Evolutionary conservation across 2,888 invertebrate species (phyloP).

Genomic region (Exephanes ischioxanthus): DNA sequence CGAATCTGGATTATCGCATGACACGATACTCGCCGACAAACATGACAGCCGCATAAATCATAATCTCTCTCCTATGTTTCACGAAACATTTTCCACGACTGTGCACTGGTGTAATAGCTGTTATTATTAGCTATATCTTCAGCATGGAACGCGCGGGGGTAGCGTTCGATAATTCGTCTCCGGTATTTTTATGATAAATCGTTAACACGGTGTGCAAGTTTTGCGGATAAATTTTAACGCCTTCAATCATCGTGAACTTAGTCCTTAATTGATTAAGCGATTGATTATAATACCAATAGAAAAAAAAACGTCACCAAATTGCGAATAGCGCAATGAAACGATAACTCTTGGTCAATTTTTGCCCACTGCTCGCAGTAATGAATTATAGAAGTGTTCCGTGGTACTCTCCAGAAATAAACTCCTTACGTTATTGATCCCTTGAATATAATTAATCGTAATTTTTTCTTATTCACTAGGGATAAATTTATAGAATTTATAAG

Average conservation of each 20-base stretch:
- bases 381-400: no score
- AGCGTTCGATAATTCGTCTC: constrained; percentile 17
- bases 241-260: background rate
- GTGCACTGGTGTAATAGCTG: constrained; percentile 26
- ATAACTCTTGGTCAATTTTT: background rate
- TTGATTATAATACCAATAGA: background rate
- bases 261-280: no score
- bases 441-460: no score
- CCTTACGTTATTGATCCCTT: no score
- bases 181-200: constrained; percentile 19
- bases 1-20: constrained; percentile 55
- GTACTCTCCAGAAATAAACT: no score
- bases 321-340: background rate
- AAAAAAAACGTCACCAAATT: background rate
- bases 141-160: constrained; percentile 8
- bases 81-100: background rate
- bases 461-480: no score
- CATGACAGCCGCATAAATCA: constrained; percentile 52
- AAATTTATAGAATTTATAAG: no score
- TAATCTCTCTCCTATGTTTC: constrained; percentile 28
- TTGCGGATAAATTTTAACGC: constrained; percentile 27
- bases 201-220: constrained; percentile 13
- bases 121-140: constrained; percentile 22
- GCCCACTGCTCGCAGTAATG: no score
- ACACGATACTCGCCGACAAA: constrained; percentile 35